These are phyloP conservation scores for Ictalurus furcatus DNA, from an alignment of 2,113 vertebrate genomes.

Conservation along the genomic window DNA sequence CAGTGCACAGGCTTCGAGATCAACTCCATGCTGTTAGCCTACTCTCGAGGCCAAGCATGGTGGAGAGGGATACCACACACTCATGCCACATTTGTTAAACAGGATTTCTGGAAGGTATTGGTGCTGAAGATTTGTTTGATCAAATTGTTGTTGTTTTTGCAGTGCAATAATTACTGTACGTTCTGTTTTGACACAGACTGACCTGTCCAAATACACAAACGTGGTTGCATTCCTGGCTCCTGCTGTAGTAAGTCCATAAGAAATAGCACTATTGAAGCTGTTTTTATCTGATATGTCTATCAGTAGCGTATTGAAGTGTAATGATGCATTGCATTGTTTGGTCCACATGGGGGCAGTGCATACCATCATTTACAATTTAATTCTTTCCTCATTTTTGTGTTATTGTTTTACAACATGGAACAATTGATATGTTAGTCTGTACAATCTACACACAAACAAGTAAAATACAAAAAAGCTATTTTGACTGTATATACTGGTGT, in stretches of 20 bases:
- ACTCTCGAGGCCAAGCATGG: conserved; percentile 38
- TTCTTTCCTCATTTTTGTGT: not conserved
- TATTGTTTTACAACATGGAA: not conserved
- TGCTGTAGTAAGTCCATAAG: conserved; percentile 45
- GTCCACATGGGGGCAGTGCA: conserved; percentile 19
- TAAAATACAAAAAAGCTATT: not conserved
- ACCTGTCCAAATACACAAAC: conserved; percentile 55
- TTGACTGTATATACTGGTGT: not conserved
- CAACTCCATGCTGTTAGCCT: conserved; percentile 55
- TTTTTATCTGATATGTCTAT: not conserved
- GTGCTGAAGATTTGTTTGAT: too few relatives aligned
- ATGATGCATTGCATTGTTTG: not conserved
- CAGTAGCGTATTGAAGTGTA: not conserved
- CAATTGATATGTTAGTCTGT: not conserved
- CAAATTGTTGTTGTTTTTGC: not conserved
- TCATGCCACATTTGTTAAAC: conserved; percentile 43
- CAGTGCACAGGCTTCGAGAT: conserved; percentile 60
- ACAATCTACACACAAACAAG: not conserved
- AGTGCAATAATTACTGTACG: not conserved
- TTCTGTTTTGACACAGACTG: conserved; percentile 44
- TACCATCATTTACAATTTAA: not conserved
- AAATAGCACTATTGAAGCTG: not conserved
- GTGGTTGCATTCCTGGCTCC: conserved; percentile 54
- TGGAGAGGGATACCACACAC: conserved; percentile 46
- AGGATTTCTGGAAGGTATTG: conserved; percentile 56